Conservation (phyloP, 2,113 vertebrate species). For the Sphaerodactylus townsendi region DNA sequence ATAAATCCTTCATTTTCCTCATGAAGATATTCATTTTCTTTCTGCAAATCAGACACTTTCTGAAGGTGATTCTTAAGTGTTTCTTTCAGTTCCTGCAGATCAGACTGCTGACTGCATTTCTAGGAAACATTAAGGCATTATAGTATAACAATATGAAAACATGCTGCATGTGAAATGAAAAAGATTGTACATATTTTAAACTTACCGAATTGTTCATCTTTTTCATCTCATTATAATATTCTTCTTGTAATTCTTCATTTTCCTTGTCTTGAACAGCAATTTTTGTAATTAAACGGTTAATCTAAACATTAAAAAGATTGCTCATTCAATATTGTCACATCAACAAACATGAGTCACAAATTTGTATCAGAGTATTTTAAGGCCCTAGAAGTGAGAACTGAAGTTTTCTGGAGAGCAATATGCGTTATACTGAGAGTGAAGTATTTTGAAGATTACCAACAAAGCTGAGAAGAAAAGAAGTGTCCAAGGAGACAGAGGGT, state of each 20-base stretch:
- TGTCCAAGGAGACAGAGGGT: no score
- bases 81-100: conserved; percentile 29
- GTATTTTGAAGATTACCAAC: no score
- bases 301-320: conserved; percentile 13
- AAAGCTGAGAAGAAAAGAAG: no score
- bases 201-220: conserved; percentile 19
- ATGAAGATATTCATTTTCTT: conserved; percentile 25
- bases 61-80: conserved; percentile 14
- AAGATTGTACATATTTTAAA: background rate
- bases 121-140: conserved; percentile 28
- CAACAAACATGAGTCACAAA: background rate
- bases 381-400: no score
- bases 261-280: conserved; percentile 24
- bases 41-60: conserved; percentile 5
- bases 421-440: no score
- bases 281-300: conserved; percentile 26
- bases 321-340: background rate
- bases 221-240: conserved; percentile 24
- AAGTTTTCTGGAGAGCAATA: no score
- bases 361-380: background rate
- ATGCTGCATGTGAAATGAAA: conserved; percentile 14
- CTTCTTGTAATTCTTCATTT: background rate
- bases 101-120: conserved; percentile 25
- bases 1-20: conserved; percentile 33
- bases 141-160: conserved; percentile 2